These are phyloP conservation scores for Lynx canadensis DNA, from an alignment of 2,113 vertebrate species.

Conservation along the genomic window DNA sequence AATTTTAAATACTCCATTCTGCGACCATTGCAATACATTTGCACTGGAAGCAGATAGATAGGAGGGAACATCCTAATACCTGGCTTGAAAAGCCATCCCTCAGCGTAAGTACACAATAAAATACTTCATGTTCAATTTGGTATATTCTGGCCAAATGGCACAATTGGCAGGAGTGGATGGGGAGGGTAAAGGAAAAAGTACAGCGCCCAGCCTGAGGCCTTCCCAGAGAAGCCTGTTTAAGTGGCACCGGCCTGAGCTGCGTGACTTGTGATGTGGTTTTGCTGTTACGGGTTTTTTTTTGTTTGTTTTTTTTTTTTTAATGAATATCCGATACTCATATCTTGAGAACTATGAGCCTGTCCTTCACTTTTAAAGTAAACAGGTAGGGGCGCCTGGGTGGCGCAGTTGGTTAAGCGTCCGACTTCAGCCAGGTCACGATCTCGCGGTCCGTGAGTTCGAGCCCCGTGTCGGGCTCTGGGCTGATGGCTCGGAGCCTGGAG, in stretches of 20 bases:
- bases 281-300: neutral
- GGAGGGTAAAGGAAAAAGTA: neutral
- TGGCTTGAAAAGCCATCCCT: neutral
- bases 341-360: neutral
- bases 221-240: neutral
- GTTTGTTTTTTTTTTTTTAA: neutral
- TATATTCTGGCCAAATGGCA: neutral
- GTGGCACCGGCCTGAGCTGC: neutral
- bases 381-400: neutral
- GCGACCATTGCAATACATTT: neutral
- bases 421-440: too few relatives aligned
- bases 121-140: neutral
- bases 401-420: too few relatives aligned
- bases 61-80: neutral
- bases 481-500: too few relatives aligned
- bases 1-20: neutral
- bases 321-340: neutral
- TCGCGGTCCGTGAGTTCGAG: too few relatives aligned
- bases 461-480: too few relatives aligned
- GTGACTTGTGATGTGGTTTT: neutral
- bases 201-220: neutral
- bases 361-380: neutral
- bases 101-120: neutral
- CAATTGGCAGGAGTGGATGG: neutral
- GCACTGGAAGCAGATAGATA: neutral